phyloP scores from a whole-genome alignment of 2,888 invertebrate species.

The Drosophila paracracens region DNA sequence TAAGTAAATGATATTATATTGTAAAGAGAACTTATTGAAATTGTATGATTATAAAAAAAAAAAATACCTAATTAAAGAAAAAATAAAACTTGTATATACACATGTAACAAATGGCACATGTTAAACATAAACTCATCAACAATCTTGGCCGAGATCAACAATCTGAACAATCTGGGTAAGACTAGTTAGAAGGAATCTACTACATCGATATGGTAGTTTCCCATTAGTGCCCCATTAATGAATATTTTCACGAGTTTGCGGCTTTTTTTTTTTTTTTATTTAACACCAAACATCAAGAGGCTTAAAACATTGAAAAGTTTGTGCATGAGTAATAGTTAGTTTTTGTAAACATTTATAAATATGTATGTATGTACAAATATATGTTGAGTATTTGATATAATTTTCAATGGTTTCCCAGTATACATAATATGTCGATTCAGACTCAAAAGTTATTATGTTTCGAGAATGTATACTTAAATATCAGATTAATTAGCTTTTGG shows the following conservation, averaged over 20 bases:
- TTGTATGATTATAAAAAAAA: constrained; percentile 65
- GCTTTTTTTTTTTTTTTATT: constrained; percentile 54
- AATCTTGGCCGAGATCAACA: neutral
- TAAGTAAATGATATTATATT: constrained; percentile 72
- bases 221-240: neutral
- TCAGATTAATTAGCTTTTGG: neutral
- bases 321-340: constrained; percentile 31
- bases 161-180: neutral
- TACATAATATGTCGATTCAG: constrained; percentile 15
- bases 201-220: neutral
- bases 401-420: neutral
- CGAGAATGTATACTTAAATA: neutral
- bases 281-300: constrained; percentile 75
- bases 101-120: constrained; percentile 17
- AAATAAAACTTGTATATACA: constrained; percentile 69
- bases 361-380: constrained; percentile 13
- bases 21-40: constrained; percentile 73
- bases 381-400: constrained; percentile 8
- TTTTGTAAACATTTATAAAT: constrained; percentile 48
- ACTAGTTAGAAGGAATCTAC: neutral
- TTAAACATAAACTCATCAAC: neutral
- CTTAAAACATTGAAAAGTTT: constrained; percentile 66
- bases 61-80: constrained; percentile 44
- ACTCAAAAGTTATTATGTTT: constrained; percentile 13
- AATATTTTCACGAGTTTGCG: neutral